Evolutionary conservation across 1,140 invertebrate species (phyloP).

Genomic region (Ephestia elutella): DNA sequence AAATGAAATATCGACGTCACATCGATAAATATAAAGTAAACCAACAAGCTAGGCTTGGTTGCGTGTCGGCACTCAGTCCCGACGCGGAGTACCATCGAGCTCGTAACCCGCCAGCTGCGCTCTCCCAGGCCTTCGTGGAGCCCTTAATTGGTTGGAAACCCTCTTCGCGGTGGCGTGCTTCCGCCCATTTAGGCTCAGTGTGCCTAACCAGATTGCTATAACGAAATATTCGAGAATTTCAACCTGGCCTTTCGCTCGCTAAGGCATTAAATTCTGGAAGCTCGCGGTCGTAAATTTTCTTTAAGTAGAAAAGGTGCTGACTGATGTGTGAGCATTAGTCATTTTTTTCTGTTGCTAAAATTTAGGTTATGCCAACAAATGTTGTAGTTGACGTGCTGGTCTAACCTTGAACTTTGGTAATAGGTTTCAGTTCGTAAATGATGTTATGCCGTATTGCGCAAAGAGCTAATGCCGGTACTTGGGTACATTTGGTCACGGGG

Average conservation of each 20-base stretch:
- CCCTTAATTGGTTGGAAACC: constrained; percentile 71
- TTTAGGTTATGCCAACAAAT: constrained; percentile 18
- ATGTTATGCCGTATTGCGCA: constrained; percentile 28
- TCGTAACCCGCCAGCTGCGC: constrained; percentile 64
- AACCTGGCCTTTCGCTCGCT: constrained; percentile 40
- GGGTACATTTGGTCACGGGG: constrained; percentile 50
- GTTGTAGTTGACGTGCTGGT: neutral
- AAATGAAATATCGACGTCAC: neutral
- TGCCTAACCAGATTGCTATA: constrained; percentile 69
- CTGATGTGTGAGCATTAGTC: constrained; percentile 29
- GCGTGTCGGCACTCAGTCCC: constrained; percentile 55
- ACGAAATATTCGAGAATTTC: constrained; percentile 61
- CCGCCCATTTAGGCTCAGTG: constrained; percentile 55
- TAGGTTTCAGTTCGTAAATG: constrained; percentile 22
- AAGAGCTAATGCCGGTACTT: constrained; percentile 37
- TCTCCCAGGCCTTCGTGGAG: constrained; percentile 65
- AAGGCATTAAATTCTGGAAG: constrained; percentile 29
- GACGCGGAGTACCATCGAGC: constrained; percentile 65
- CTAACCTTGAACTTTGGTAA: constrained; percentile 24
- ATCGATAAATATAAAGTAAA: neutral
- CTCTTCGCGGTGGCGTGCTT: constrained; percentile 67
- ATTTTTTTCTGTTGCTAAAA: constrained; percentile 21
- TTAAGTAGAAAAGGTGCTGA: constrained; percentile 49
- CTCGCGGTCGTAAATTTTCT: constrained; percentile 38
- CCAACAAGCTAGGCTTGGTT: constrained; percentile 13